Evolutionary conservation across 2,888 invertebrate species (phyloP), one percentile per base, ranked within the genome.

Genomic region (Trimorus sp.): DNA sequence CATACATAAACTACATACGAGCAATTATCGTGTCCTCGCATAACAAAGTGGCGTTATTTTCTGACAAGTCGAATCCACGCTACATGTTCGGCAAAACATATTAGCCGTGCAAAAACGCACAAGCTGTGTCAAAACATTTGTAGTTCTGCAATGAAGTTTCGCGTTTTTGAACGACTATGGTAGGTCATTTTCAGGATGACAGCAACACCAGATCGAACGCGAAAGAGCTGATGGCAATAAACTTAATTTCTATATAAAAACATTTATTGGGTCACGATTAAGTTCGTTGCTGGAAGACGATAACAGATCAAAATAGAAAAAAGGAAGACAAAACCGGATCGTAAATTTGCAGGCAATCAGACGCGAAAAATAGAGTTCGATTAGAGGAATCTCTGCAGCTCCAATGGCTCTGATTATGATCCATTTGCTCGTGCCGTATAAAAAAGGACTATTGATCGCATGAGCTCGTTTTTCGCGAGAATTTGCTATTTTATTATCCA

Each of bases 401-500:
- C 38, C 15, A 8, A 9, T 5, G 12, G 26, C 36, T 53, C 9
- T 42, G 60, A 45, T 36, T 16, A 36, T 56, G 42, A 11, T 40
- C 40, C 40, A 53, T 56, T 53, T 51, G 38, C 45, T 68, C 45
- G 38, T 16, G 53, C 26, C 40, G 45, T 11, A 40, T 9, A 40
- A 40, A 40, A 40, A 40, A 40, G 40, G 40, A 40, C 40, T 8
- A 16, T 38, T 54, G 54, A 14, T 42, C 40, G 40, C 53, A 54
- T 53, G 54, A 15, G 11, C 26, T 42, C 14, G 36, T 56, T 12
- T 6, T 12, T 26, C n/a, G 45, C 56, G 48, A 12, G 58, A 81
- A 69, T 69, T 69, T 48, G 11, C 79, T 75, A 81, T 81, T 70
- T 80, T 79, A 83, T 81, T 83, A 81, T 74, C 71, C 80, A 76